phyloP scores from a whole-genome alignment of 2,888 invertebrate genomes.

The Bhutanitis thaidina region DNA sequence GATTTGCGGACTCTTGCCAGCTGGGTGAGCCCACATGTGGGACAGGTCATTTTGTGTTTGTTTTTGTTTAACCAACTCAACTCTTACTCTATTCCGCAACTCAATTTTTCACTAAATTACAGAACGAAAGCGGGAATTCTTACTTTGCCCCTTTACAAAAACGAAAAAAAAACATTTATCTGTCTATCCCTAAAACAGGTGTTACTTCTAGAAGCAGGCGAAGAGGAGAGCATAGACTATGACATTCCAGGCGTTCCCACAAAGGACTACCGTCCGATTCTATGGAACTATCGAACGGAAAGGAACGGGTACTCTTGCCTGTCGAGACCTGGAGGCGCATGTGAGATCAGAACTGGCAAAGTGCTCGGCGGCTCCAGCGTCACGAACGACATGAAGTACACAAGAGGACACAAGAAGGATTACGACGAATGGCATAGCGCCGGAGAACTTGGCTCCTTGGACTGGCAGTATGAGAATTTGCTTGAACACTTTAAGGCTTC shows the following conservation, averaged over 20 bases:
- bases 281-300: slow-evolving; percentile 70
- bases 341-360: slow-evolving; percentile 67
- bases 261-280: slow-evolving; percentile 57
- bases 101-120: too few species aligned
- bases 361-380: slow-evolving; percentile 72
- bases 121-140: too few species aligned
- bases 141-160: too few species aligned
- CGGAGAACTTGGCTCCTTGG: slow-evolving; percentile 54
- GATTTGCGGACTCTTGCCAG: too few species aligned
- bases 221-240: slow-evolving; percentile 68
- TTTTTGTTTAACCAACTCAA: too few species aligned
- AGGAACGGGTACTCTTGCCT: slow-evolving; percentile 67
- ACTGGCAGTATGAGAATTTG: slow-evolving; percentile 69
- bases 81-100: too few species aligned
- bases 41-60: too few species aligned
- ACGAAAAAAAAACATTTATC: too few species aligned
- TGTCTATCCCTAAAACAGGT: slow-evolving; percentile 38
- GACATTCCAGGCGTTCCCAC: slow-evolving; percentile 69
- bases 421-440: slow-evolving; percentile 64
- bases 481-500: slow-evolving; percentile 65
- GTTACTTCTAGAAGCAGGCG: slow-evolving; percentile 63
- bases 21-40: too few species aligned
- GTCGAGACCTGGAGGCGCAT: slow-evolving; percentile 63
- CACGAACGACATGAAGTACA: slow-evolving; percentile 71
- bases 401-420: slow-evolving; percentile 63